These are phyloP conservation scores for Hetaerina americana DNA, from an alignment of 1,140 invertebrate genomes.

Conservation along the genomic window DNA sequence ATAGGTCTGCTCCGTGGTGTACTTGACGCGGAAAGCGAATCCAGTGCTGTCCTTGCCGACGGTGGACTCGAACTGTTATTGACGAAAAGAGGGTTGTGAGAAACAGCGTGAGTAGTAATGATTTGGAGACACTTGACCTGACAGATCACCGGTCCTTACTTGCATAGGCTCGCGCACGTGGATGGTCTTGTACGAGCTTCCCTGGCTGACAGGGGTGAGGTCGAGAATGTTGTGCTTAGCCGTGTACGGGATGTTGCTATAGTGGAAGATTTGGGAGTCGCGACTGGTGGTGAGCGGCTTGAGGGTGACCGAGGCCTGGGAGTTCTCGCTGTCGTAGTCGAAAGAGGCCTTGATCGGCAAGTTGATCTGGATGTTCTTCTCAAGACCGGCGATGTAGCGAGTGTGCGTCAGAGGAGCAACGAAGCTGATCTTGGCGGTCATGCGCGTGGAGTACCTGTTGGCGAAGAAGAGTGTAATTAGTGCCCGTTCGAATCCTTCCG, in stretches of 20 bases:
- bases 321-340: slow-evolving; percentile 30
- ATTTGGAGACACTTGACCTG: no score
- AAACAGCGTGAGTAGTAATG: no score
- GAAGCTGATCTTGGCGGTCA: slow-evolving; percentile 44
- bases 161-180: slow-evolving; percentile 22
- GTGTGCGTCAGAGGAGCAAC: slow-evolving; percentile 44
- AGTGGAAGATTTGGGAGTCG: slow-evolving; percentile 36
- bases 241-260: slow-evolving; percentile 43
- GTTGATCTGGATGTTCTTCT: slow-evolving; percentile 39
- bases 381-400: slow-evolving; percentile 40
- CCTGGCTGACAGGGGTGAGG: slow-evolving; percentile 31
- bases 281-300: slow-evolving; percentile 31
- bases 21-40: slow-evolving; percentile 32
- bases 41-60: slow-evolving; percentile 25
- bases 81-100: no score
- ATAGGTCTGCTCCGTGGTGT: slow-evolving; percentile 29
- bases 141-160: no score
- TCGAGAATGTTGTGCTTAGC: slow-evolving; percentile 36
- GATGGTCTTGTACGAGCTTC: slow-evolving; percentile 26
- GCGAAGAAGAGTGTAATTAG: background rate
- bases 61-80: background rate
- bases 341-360: slow-evolving; percentile 33
- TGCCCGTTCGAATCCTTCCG: no score
- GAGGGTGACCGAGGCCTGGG: slow-evolving; percentile 30
- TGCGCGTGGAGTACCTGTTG: slow-evolving; percentile 27